Conservation (phyloP, 1,140 invertebrate genomes). For the Pantala flavescens region DNA sequence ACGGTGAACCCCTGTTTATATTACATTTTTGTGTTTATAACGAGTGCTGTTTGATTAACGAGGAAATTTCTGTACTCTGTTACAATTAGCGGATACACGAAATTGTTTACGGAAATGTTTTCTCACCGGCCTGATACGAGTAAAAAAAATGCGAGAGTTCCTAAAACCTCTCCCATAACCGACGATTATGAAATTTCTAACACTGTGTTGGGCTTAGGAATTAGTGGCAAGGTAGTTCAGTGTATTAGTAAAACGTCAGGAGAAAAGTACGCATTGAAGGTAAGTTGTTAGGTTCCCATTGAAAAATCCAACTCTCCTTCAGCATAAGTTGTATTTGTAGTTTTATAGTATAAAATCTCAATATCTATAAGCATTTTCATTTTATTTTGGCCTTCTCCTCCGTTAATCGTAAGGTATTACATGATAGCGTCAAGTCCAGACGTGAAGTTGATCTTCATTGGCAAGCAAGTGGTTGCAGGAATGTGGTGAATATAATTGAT, state of each 20-base stretch:
- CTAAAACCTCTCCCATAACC: constrained; percentile 69
- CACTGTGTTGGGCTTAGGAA: constrained; percentile 90
- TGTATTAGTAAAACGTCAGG: constrained; percentile 56
- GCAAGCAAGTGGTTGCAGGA: constrained; percentile 75
- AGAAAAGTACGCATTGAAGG: constrained; percentile 81
- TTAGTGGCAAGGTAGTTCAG: constrained; percentile 89
- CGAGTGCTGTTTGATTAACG: no score
- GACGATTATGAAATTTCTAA: constrained; percentile 92
- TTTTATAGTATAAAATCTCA: background rate
- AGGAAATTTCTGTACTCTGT: no score
- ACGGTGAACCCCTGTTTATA: no score
- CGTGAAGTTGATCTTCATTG: constrained; percentile 94
- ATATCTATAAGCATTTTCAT: background rate
- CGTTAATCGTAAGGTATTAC: constrained; percentile 57
- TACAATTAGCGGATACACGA: no score
- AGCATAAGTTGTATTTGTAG: background rate
- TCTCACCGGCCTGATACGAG: background rate
- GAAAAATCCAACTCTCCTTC: background rate
- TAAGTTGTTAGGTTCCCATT: constrained; percentile 31
- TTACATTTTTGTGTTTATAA: no score
- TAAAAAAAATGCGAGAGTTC: constrained; percentile 28
- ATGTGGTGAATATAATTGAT: constrained; percentile 90
- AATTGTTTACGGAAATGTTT: no score
- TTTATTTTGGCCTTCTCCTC: constrained; percentile 1
- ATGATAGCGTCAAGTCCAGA: constrained; percentile 83